A percentile compares a stretch with the other conserved stretches of the same genome.
Conservation (phyloP, 2,888 invertebrate species). For the Sarcophaga caerulescens region DNA sequence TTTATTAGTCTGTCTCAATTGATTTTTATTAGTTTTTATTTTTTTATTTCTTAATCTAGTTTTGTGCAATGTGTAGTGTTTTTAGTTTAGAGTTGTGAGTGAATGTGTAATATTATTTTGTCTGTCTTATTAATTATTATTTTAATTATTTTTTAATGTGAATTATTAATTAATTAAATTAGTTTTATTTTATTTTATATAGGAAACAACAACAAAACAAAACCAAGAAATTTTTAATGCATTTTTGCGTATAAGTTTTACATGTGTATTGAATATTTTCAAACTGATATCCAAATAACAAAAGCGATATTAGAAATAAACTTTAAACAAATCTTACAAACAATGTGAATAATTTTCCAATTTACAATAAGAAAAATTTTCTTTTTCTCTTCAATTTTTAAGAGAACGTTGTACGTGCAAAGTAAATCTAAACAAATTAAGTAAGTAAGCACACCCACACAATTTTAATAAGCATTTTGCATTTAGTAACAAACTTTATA, state of each 20-base stretch:
- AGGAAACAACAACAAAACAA: background rate
- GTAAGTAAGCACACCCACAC: too few relatives aligned
- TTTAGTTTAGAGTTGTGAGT: constrained; percentile 11
- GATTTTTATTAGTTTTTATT: background rate
- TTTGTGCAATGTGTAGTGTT: constrained; percentile 45
- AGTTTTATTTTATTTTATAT: background rate
- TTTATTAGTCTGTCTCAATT: background rate
- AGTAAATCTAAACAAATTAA: too few relatives aligned
- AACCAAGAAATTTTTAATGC: constrained; percentile 9
- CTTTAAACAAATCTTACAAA: constrained; percentile 19
- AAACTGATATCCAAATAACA: constrained; percentile 4
- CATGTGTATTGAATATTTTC: background rate
- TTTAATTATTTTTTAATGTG: background rate
- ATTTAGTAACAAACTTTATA: background rate
- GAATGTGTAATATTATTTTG: constrained; percentile 1
- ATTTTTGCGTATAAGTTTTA: constrained; percentile 43
- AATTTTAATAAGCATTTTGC: background rate
- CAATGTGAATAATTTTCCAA: background rate
- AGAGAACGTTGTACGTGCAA: too few relatives aligned
- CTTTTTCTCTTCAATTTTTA: background rate
- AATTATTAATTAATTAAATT: background rate
- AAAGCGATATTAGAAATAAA: constrained; percentile 38
- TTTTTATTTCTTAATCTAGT: background rate
- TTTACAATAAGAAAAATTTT: background rate
- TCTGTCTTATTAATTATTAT: background rate